Evolutionary conservation across 2,888 invertebrate genomes (phyloP), one percentile per base, ranked within the genome.

Genomic region (Furcula furcula): DNA sequence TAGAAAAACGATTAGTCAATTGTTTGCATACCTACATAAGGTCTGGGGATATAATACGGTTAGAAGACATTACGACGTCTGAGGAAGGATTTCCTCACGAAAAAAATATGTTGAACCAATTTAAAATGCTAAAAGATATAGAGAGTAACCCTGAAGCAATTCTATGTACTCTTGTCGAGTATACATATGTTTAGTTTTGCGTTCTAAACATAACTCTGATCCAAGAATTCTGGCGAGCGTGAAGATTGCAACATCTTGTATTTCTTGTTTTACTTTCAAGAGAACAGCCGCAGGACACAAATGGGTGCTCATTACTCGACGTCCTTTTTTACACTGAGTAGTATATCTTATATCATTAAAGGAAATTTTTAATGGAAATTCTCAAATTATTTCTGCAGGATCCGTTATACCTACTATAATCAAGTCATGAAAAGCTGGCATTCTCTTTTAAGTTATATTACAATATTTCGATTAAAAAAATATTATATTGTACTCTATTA

Each of bases 141-240:
- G n/a, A 26, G 4, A 14, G 26, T 14, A 26, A 7, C 14, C 26
- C 26, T 14, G 26, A 9, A 7, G 1, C n/a, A 14, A 14, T 26
- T 26, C 14, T 14, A 14, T 14, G 14, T 9, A 26, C 1, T 3
- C 36, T 41, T 29, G 36, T 40, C 34, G 29, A 40, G 29, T 26
- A 34, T 29, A 34, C n/a, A 4, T 30, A 31, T 41, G 29, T 44
- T 49, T 34, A 29, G 49, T 25, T 54, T 43, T 42, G 41, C 31
- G 30, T 46, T 46, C 40, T 34, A 49, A 36, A 42, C 40, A 46
- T 39, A 51, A 36, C 31, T 51, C 29, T 27, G 36, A 36, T 40
- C 31, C 42, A 39, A 44, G 37, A 20, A 41, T 51, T 40, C 19
- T 35, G 29, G 30, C 39, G n/a, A 36, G 11, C 27, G 36, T 31